Base-by-base conservation (phyloP, 2,888 invertebrate species). In the Geophilus truncorum region DNA sequence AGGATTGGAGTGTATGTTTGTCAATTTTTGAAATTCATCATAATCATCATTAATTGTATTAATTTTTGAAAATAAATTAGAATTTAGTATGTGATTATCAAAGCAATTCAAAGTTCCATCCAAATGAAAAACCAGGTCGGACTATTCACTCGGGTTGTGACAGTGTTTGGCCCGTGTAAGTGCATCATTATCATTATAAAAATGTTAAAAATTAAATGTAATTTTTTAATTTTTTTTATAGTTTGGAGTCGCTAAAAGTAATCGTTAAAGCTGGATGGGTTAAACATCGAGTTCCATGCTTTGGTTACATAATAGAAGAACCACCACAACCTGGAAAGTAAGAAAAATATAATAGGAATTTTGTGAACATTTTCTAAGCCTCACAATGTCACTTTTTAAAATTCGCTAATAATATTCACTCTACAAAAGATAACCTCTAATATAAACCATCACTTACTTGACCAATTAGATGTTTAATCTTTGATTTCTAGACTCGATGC, bases 221-320 rank as follows among this genome's bases (percentile, higher is more conserved):
- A 57, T 81, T 25, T 80, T 82, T n/a, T n/a, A n/a, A n/a, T 84
- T 18, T 4, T 45, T 45, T 45, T 45, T 45, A 4, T 28, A 86
- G 86, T 51, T 85, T 83, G 81, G 84, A 85, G 78, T 85, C 86
- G 79, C 82, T 83, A 18, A 83, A 84, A 62, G 83, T 85, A 32
- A 82, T 79, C 21, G 87, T 88, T 6, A 83, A 83, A 79, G 88
- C 88, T 21, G 86, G 87, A 5, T 84, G 85, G 83, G 83, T 87
- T 18, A 84, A 84, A 51, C 88, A 88, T 82, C 84, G 85, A 79
- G 84, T 88, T 80, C 88, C 88, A 3, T 85, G 85, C 34, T 87
- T 87, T 84, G 88, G 87, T 2, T 88, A 84, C 84, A 85, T 87
- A 2, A 83, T 88, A 21, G 81, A 83, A 21, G 87, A 88, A 82